Evolutionary conservation across 1,140 invertebrate species (phyloP), one percentile per base, ranked within the genome.

Genomic region (Steinernema khuongi): DNA sequence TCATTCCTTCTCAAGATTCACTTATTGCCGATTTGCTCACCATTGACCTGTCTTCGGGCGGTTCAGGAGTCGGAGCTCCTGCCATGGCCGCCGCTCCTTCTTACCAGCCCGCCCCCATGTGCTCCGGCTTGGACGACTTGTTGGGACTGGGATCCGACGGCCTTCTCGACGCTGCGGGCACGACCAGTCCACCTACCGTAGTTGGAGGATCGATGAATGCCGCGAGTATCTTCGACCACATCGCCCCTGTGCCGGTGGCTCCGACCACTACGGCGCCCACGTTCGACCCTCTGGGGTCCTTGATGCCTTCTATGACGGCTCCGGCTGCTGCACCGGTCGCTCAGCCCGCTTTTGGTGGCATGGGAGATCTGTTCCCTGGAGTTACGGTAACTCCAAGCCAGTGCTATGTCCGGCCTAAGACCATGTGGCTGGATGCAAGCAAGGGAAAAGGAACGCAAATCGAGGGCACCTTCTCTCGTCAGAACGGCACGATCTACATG

Each of bases 21-120:
- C 88, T 99, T 0, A 97, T 98, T 86, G 96, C 94, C 0, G 96
- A 99, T 88, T 88, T 99, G 22, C 89, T 99, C 31, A 94, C 92
- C 70, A 94, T 99, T 91, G 96, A 99, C 72, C 73, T 85, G 14
- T 43, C 33, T 17, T 44, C 70, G 1, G 22, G 7, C n/a, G 68
- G 68, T 11, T 14, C 22, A 11, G 66, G 22, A 26, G 68, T 33
- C 17, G 29, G 32, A 4, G 70, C 32, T 22, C 22, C 70, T 17
- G 19, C 68, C 4, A 60, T 60, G 50, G 22, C 11, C 19, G 7
- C 50, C 19, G 50, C 50, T 14, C 50, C 50, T 60, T 17, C 50
- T 4, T 60, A 60, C 50, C 50, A 11, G 19, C 22, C 50, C 7
- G 50, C 11, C 4, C 50, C 50, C 4, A 26, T 60, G 11, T 60